A percentile compares a stretch with the other conserved stretches of the same genome.
Evolutionary conservation across 2,113 vertebrate genomes (phyloP).

Genomic region (Anseranas semipalmata): DNA sequence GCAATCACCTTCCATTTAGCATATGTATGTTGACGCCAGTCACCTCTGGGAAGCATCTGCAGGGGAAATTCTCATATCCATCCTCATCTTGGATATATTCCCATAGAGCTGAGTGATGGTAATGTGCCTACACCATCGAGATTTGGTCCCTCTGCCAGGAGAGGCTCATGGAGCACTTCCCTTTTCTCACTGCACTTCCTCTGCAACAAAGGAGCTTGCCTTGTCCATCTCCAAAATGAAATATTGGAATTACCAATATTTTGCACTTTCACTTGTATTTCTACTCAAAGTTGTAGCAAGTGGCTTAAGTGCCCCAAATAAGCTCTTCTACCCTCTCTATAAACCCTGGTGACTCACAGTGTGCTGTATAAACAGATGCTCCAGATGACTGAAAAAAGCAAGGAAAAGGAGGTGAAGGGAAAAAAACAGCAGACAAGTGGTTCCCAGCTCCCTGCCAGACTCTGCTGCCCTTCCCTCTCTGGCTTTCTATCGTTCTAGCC

Average conservation of each 20-base stretch:
- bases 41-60: background rate
- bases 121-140: background rate
- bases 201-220: rapidly evolving
- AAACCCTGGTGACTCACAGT: background rate
- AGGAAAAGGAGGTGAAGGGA: background rate
- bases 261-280: background rate
- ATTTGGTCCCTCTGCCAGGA: background rate
- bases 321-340: background rate
- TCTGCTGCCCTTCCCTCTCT: background rate
- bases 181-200: background rate
- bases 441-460: background rate
- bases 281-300: background rate
- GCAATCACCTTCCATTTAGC: background rate
- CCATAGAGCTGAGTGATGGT: background rate
- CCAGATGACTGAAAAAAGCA: background rate
- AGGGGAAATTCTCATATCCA: background rate
- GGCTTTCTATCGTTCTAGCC: background rate
- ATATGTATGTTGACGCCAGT: background rate
- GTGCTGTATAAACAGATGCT: background rate
- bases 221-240: background rate
- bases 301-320: background rate
- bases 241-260: background rate
- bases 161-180: background rate
- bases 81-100: background rate
- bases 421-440: background rate